Evolutionary conservation across 2,888 invertebrate species (phyloP), one percentile per base, ranked within the genome.

Genomic region (Saturnia japonica): DNA sequence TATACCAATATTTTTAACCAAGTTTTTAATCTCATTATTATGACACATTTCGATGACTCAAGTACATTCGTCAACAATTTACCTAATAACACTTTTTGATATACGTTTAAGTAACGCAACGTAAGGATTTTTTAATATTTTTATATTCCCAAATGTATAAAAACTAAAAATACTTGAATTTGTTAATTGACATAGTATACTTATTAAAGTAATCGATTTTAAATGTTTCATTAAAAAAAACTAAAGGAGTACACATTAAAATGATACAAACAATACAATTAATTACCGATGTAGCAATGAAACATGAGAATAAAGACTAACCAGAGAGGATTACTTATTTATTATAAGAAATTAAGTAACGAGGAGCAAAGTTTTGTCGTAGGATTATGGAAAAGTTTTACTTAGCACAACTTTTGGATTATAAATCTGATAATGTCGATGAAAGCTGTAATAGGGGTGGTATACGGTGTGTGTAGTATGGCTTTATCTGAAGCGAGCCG

Each of bases 401-500:
- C 85, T 87, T 83, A 84, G 85, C 79, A 82, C 76, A 90, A 91
- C 87, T 91, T 90, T 87, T 87, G 86, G 85, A 86, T 88, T 87
- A 88, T 77, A 79, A n/a, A n/a, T n/a, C n/a, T n/a, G 84, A 81
- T 80, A 83, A 86, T 87, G 83, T 86, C 78, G 85, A 86, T 82
- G 88, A 87, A 89, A 91, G 88, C 87, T 88, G 83, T 81, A 83
- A 77, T 82, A 81, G 81, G 74, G 25, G 80, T 34, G 6, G 78
- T 77, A 78, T 80, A 75, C 74, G 76, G 80, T 84, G 85, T 81
- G 80, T 77, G 83, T 80, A 84, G 84, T 84, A 77, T 80, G 82
- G 78, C 77, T 78, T 74, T 78, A 76, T 80, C 75, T 82, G 80
- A 81, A 82, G 79, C 77, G 79, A 83, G 81, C 82, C 80, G 84